A percentile compares a stretch with the other conserved stretches of the same genome.
Evolutionary conservation across 2,113 vertebrate species (phyloP).

Genomic region (Bettongia penicillata): DNA sequence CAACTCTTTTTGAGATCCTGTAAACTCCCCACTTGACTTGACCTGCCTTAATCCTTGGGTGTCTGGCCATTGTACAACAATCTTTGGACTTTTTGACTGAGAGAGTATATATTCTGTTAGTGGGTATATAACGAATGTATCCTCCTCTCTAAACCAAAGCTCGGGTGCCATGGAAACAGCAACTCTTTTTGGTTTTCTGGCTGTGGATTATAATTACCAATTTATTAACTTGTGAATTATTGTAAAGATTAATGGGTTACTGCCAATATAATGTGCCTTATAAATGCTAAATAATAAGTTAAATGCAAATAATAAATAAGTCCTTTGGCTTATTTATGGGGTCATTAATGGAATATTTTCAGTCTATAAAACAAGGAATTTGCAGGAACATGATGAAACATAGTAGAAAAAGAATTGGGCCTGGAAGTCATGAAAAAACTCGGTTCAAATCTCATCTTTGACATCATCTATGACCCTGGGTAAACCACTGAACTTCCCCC

Average conservation of each 20-base stretch:
- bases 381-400: conserved; percentile 32
- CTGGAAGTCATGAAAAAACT: not conserved
- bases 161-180: conserved; percentile 60
- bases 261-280: conserved; percentile 69
- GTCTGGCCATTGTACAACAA: not conserved
- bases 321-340: conserved; percentile 74
- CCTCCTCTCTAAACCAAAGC: conserved; percentile 45
- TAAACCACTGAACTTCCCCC: not conserved
- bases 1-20: not conserved
- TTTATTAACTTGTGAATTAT: conserved; percentile 71
- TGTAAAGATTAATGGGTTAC: conserved; percentile 70
- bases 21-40: not conserved
- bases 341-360: conserved; percentile 76
- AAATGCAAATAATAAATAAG: conserved; percentile 77
- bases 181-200: conserved; percentile 58
- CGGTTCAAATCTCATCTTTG: not conserved
- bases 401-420: not conserved
- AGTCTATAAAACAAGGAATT: conserved; percentile 74
- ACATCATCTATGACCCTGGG: not conserved
- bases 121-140: conserved; percentile 57
- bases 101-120: conserved; percentile 48
- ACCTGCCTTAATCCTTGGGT: not conserved
- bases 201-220: conserved; percentile 73
- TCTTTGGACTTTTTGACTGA: not conserved
- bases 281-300: conserved; percentile 80